Evolutionary conservation across 1,140 invertebrate genomes (phyloP).

Genomic region (Aphaenogaster rudis): DNA sequence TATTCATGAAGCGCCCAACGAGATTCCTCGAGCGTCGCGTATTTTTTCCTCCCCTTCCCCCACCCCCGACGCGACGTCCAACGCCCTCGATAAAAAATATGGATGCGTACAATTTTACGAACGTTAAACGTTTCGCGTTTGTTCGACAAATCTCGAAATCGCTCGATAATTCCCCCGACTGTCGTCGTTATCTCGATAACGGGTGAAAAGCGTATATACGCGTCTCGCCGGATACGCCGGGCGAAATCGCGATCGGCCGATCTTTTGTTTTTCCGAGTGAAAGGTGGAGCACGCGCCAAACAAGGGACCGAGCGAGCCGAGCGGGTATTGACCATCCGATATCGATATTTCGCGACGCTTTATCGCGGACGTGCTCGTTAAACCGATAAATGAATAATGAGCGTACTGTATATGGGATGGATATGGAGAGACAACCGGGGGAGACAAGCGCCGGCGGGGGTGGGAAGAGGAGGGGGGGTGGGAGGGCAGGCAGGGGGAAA

Average conservation of each 20-base stretch:
- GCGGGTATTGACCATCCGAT: conserved; percentile 70
- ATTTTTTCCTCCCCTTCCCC: conserved; percentile 27
- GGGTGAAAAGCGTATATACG: background rate
- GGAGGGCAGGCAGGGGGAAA: background rate
- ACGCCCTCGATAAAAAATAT: conserved; percentile 65
- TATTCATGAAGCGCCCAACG: conserved; percentile 82
- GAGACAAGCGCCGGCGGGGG: conserved; percentile 4
- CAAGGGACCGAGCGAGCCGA: conserved; percentile 38
- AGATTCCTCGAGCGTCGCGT: conserved; percentile 68
- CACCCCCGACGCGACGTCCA: conserved; percentile 10
- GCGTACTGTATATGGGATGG: conserved; percentile 74
- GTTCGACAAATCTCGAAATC: conserved; percentile 35
- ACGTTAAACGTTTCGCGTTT: conserved; percentile 46
- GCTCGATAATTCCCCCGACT: background rate
- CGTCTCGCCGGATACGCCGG: background rate
- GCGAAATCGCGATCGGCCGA: conserved; percentile 14
- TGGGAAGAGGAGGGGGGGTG: conserved; percentile 9
- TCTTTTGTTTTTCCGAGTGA: conserved; percentile 29
- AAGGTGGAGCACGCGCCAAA: conserved; percentile 52
- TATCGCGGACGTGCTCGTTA: conserved; percentile 81
- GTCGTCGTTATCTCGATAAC: conserved; percentile 8
- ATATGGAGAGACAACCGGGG: conserved; percentile 64
- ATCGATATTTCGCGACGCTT: conserved; percentile 77
- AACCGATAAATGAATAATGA: conserved; percentile 83
- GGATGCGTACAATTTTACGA: conserved; percentile 64